Conservation (phyloP, 1,140 invertebrate species). For the Holotrichia oblita region DNA sequence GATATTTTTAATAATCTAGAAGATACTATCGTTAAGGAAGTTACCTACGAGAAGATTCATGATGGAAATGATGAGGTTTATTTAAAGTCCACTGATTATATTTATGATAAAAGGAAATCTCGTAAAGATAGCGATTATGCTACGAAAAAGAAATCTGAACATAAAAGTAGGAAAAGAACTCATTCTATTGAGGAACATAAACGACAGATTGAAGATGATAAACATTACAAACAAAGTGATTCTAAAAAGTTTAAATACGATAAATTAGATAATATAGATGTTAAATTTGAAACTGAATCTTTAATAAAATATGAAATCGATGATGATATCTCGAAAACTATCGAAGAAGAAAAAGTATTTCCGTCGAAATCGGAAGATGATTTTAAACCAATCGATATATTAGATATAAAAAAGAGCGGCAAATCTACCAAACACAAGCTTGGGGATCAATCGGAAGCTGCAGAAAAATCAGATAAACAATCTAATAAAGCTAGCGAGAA, state of each 20-base stretch:
- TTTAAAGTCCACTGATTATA: slow-evolving; percentile 20
- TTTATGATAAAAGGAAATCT: not conserved
- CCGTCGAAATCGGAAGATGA: not conserved
- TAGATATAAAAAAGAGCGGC: not conserved
- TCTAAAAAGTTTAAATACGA: slow-evolving; percentile 12
- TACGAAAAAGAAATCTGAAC: not conserved
- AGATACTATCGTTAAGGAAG: slow-evolving; percentile 13
- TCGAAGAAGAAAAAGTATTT: not conserved
- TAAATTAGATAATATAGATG: not conserved
- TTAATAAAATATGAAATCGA: not conserved
- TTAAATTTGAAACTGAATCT: not conserved
- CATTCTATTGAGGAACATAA: not conserved
- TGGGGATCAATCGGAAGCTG: not conserved
- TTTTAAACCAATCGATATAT: not conserved
- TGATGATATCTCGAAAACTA: not conserved
- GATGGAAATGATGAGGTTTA: not conserved
- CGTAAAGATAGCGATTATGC: not conserved
- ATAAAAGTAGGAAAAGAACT: slow-evolving; percentile 9
- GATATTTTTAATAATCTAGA: slow-evolving; percentile 27
- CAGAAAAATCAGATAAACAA: not conserved
- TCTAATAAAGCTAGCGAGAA: not conserved
- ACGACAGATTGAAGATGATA: not conserved
- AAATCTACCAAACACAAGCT: not conserved
- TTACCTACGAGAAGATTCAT: slow-evolving; percentile 19
- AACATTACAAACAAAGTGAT: not conserved